phyloP scores from a whole-genome alignment of 2,113 vertebrate species.

The Ascaphus truei region DNA sequence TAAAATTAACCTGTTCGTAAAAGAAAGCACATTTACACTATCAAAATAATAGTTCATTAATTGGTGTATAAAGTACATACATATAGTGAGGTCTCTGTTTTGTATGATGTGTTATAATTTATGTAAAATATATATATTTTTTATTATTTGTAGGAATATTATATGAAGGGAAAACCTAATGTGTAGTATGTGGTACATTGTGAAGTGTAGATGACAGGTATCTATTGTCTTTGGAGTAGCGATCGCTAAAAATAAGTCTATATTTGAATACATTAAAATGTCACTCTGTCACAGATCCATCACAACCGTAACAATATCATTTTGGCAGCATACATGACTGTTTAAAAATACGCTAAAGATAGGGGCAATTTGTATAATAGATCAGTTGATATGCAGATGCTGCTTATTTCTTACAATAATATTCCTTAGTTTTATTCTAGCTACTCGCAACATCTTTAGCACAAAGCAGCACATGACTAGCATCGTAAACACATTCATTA shows the following conservation, averaged over 20 bases:
- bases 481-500: too few species aligned
- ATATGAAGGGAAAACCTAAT: background rate
- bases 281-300: background rate
- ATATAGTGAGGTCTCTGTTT: too few species aligned
- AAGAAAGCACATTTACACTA: background rate
- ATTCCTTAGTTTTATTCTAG: too few species aligned
- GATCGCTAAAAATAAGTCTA: background rate
- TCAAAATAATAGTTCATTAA: too few species aligned
- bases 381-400: background rate
- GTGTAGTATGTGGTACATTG: background rate
- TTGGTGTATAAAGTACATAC: too few species aligned
- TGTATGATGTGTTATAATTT: background rate
- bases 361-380: background rate
- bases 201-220: background rate
- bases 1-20: conserved; percentile 46
- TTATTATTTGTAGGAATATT: background rate
- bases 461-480: too few species aligned
- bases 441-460: too few species aligned
- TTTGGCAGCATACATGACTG: background rate
- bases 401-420: background rate
- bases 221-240: background rate
- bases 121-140: background rate
- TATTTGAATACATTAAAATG: background rate
- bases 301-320: background rate
- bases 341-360: background rate